A percentile compares a stretch with the other conserved stretches of the same genome.
Evolutionary conservation across 2,113 vertebrate species (phyloP).

Genomic region (Acrocephalus kingi): DNA sequence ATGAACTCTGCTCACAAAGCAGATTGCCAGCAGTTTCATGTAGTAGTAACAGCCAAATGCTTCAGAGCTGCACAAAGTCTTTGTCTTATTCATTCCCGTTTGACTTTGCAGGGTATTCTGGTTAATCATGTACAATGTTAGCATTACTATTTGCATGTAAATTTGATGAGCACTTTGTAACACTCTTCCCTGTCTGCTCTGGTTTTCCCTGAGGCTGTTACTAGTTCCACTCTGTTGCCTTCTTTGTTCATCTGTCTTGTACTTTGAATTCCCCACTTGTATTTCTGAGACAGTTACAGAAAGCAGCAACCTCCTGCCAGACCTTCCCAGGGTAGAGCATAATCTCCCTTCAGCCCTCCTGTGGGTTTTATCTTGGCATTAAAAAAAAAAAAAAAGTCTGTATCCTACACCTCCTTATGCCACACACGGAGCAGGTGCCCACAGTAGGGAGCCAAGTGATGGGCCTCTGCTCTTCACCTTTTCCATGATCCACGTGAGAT

Average conservation of each 20-base stretch:
- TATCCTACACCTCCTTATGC: background rate
- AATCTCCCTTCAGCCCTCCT: background rate
- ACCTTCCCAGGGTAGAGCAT: background rate
- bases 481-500: fast-evolving
- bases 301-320: slow-evolving; percentile 8
- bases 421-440: background rate
- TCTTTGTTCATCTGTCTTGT: slow-evolving; percentile 46
- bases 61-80: background rate
- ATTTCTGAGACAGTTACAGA: slow-evolving; percentile 22
- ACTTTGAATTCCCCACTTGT: slow-evolving; percentile 17
- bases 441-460: background rate
- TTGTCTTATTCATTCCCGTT: background rate
- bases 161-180: slow-evolving; percentile 32
- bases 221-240: slow-evolving; percentile 38
- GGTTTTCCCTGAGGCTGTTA: slow-evolving; percentile 8
- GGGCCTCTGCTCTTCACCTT: background rate
- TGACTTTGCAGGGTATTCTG: background rate
- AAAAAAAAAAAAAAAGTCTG: background rate
- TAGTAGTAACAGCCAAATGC: background rate
- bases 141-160: slow-evolving; percentile 37
- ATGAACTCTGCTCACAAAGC: background rate
- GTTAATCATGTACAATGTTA: slow-evolving; percentile 4
- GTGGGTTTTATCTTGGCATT: background rate
- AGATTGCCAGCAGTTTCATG: background rate
- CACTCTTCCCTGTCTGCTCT: slow-evolving; percentile 3